Conservation (phyloP, 2,888 invertebrate species). For the Dryococelus australis region DNA sequence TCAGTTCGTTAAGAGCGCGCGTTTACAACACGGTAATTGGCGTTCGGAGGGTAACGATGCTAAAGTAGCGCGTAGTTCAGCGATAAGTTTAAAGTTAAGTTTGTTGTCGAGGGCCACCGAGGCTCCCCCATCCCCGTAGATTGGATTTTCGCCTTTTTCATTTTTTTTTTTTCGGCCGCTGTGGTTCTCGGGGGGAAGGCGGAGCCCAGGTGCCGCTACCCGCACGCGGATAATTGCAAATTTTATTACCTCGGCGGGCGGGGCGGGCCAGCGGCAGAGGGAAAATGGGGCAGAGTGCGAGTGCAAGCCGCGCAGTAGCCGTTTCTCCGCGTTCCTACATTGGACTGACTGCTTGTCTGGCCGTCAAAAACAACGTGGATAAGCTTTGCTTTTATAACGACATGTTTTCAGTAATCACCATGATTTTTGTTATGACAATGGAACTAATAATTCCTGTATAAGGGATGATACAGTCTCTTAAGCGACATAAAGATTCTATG, state of each 20-base stretch:
- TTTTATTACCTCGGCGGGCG: neutral
- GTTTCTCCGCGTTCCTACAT: too few species aligned
- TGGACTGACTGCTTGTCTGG: too few species aligned
- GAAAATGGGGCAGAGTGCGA: too few species aligned
- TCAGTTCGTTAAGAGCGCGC: neutral
- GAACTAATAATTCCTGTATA: too few species aligned
- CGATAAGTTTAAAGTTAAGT: neutral
- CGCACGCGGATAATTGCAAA: neutral
- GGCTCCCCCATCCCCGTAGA: neutral
- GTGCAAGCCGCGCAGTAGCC: too few species aligned
- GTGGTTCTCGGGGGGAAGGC: neutral
- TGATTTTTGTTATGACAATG: too few species aligned
- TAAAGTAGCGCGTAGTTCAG: neutral
- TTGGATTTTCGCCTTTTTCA: neutral
- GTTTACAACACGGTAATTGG: neutral
- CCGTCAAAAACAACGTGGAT: too few species aligned
- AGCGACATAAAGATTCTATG: too few species aligned
- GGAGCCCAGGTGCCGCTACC: neutral
- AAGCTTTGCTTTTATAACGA: too few species aligned
- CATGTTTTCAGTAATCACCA: too few species aligned
- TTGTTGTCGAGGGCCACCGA: neutral
- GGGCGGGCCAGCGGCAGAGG: too few species aligned
- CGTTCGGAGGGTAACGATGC: neutral
- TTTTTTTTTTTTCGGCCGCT: neutral
- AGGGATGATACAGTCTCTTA: too few species aligned